Conservation (phyloP, 2,113 vertebrate genomes). For the Microtus montanus region DNA sequence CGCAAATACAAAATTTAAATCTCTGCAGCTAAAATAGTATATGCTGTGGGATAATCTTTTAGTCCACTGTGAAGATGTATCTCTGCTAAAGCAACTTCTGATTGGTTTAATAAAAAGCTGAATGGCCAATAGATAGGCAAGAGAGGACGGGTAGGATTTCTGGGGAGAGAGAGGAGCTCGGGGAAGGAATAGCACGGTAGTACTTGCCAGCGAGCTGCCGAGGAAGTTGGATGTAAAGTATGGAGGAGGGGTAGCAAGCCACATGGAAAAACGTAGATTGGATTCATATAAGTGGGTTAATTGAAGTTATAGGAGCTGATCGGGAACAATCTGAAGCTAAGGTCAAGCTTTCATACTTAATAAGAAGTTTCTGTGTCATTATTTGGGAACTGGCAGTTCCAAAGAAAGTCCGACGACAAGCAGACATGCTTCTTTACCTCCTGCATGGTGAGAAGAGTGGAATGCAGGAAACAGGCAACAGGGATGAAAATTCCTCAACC, state of each 20-base stretch:
- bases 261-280: background rate
- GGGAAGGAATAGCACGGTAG: background rate
- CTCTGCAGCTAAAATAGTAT: background rate
- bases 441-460: background rate
- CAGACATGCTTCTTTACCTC: background rate
- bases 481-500: background rate
- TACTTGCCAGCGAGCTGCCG: background rate
- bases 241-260: background rate
- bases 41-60: background rate
- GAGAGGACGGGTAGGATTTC: background rate
- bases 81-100: background rate
- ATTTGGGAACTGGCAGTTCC: background rate
- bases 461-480: background rate
- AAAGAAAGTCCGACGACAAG: no score
- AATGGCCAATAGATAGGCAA: background rate
- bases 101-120: background rate
- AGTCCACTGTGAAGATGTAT: background rate
- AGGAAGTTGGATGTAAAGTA: background rate
- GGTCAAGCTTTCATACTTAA: background rate
- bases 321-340: background rate
- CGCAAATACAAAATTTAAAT: background rate
- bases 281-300: background rate
- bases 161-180: background rate
- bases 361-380: background rate
- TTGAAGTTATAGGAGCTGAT: background rate